A percentile compares a stretch with the other conserved stretches of the same genome.
phyloP scores from a whole-genome alignment of 2,797 vertebrate genomes.

The Danio kyathit region DNA sequence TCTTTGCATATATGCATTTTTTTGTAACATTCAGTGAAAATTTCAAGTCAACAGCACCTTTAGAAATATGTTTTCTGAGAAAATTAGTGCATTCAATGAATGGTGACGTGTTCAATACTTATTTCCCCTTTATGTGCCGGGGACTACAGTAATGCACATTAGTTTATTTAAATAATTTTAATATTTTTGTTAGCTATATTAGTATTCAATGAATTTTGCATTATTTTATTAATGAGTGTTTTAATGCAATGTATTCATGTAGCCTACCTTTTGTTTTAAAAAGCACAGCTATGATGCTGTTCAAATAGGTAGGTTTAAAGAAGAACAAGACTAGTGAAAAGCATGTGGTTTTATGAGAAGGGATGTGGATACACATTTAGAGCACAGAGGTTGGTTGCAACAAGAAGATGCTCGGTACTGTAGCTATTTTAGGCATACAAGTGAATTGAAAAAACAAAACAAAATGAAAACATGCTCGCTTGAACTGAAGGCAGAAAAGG shows the following conservation, averaged over 20 bases:
- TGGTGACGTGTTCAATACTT: too few species aligned
- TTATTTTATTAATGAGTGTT: not conserved
- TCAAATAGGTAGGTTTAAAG: not conserved
- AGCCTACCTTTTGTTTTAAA: not conserved
- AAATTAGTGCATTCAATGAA: too few species aligned
- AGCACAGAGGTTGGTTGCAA: too few species aligned
- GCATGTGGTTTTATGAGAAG: not conserved
- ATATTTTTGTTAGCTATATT: not conserved
- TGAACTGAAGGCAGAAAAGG: not conserved
- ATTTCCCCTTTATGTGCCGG: too few species aligned
- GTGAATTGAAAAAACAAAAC: not conserved
- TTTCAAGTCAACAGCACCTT: too few species aligned
- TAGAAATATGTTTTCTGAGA: too few species aligned
- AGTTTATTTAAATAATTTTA: not conserved
- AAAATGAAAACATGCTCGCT: not conserved
- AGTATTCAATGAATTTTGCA: not conserved
- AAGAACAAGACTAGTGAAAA: not conserved
- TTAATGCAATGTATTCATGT: too few species aligned
- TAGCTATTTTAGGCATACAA: not conserved
- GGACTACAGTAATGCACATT: not conserved
- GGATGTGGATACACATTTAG: not conserved
- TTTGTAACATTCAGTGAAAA: too few species aligned
- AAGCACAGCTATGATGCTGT: not conserved
- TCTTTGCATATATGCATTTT: too few species aligned
- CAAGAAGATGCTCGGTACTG: not conserved